Evolutionary conservation across 2,113 vertebrate species (phyloP).

Genomic region (Tautogolabrus adspersus): DNA sequence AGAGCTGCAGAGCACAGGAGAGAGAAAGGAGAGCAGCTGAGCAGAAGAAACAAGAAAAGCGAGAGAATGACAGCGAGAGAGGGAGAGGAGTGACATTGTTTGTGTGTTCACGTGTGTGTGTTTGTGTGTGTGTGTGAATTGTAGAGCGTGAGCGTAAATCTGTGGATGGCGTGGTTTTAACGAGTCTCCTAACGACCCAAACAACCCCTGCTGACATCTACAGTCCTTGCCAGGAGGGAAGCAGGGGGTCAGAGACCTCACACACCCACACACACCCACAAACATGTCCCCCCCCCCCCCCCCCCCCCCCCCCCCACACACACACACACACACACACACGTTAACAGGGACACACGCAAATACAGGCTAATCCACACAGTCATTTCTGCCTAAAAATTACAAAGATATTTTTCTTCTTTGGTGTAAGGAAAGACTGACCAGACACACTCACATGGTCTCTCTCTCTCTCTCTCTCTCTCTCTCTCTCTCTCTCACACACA

Average conservation of each 20-base stretch:
- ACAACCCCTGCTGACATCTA: slow-evolving; percentile 63
- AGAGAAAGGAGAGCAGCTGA: slow-evolving; percentile 6
- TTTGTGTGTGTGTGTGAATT: slow-evolving; percentile 22
- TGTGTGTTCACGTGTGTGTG: slow-evolving; percentile 26
- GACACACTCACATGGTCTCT: slow-evolving; percentile 21
- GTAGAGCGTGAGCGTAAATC: slow-evolving; percentile 43
- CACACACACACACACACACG: background rate
- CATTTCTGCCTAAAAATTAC: slow-evolving; percentile 5
- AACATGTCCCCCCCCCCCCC: too few species aligned
- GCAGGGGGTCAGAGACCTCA: slow-evolving; percentile 19
- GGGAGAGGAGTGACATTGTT: slow-evolving; percentile 15
- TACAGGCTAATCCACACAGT: background rate
- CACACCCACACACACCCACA: slow-evolving; percentile 8
- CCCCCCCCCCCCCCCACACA: too few species aligned
- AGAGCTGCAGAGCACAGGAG: slow-evolving; percentile 8
- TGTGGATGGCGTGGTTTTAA: slow-evolving; percentile 43
- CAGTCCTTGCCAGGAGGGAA: slow-evolving; percentile 21
- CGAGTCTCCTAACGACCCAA: slow-evolving; percentile 54
- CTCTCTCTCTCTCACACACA: background rate
- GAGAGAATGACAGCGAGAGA: too few species aligned
- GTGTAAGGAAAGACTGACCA: slow-evolving; percentile 4
- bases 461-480: too few species aligned
- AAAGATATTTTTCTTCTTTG: slow-evolving; percentile 3
- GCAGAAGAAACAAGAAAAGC: background rate
- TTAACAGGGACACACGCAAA: background rate